These are phyloP conservation scores for Campoplex nolae DNA, from an alignment of 2,888 invertebrate genomes.

Conservation along the genomic window DNA sequence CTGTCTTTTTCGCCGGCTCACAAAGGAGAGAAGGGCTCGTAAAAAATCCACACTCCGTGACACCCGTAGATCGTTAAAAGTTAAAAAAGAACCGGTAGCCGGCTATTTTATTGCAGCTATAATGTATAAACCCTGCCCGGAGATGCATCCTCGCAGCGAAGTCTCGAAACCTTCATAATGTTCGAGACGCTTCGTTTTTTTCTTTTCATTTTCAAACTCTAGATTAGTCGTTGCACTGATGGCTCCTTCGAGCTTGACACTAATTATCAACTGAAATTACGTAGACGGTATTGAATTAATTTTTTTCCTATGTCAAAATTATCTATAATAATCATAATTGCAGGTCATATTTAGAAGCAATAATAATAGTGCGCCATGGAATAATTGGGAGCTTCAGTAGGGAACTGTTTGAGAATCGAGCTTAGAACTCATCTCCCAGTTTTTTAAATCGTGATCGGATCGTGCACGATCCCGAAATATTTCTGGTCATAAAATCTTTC, in stretches of 20 bases:
- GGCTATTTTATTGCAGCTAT: constrained; percentile 51
- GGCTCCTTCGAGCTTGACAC: constrained; percentile 4
- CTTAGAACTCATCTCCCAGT: too few species aligned
- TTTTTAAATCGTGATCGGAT: too few species aligned
- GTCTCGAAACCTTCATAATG: constrained; percentile 20
- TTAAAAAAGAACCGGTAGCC: constrained; percentile 64
- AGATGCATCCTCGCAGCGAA: constrained; percentile 12
- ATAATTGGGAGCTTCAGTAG: not conserved
- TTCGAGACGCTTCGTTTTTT: not conserved
- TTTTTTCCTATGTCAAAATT: not conserved
- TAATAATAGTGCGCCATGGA: too few species aligned
- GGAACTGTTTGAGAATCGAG: not conserved
- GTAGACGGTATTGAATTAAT: not conserved
- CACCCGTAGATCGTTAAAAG: constrained; percentile 66
- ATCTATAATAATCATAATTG: not conserved
- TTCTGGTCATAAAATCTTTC: too few species aligned
- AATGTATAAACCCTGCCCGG: constrained; percentile 2
- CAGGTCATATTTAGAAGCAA: not conserved
- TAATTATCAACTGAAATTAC: constrained; percentile 11
- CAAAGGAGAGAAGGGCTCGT: constrained; percentile 45
- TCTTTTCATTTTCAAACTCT: constrained; percentile 23
- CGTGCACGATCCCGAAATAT: too few species aligned
- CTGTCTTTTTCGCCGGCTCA: not conserved
- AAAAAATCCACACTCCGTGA: constrained; percentile 57
- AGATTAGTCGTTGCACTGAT: constrained; percentile 49